Conservation (phyloP, 1,140 invertebrate genomes). For the Tetramorium alpestre region DNA sequence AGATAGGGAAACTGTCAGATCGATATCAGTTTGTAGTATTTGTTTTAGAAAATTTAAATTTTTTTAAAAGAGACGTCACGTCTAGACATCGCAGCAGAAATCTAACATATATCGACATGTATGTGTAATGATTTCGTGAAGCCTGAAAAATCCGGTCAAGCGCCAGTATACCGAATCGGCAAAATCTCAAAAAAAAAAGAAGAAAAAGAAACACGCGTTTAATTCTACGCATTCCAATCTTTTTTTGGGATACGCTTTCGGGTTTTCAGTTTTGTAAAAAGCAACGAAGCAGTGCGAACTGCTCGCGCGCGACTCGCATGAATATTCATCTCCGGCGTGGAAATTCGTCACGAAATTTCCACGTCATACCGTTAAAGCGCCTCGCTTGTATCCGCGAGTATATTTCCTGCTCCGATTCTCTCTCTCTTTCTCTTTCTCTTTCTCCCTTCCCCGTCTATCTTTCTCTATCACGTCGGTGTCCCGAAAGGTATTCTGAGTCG, state of each 20-base stretch:
- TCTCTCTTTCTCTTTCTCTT: constrained; percentile 69
- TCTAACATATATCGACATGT: background rate
- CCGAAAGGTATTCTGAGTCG: constrained; percentile 40
- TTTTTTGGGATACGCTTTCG: background rate
- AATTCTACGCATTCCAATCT: background rate
- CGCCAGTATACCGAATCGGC: background rate
- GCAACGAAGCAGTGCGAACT: constrained; percentile 43
- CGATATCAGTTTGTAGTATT: too few species aligned
- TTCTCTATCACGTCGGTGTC: constrained; percentile 46
- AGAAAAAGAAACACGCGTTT: background rate
- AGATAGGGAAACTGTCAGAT: too few species aligned
- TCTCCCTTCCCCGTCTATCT: background rate
- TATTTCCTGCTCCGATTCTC: constrained; percentile 60
- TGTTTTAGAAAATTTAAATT: background rate
- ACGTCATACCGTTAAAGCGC: constrained; percentile 77
- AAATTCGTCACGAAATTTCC: constrained; percentile 82
- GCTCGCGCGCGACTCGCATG: constrained; percentile 79
- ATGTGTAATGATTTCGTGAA: background rate
- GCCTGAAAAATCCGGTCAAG: background rate
- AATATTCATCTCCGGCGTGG: constrained; percentile 81
- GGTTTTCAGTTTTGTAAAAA: constrained; percentile 44
- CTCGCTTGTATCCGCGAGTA: constrained; percentile 65
- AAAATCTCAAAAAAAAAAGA: background rate
- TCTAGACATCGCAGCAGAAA: background rate
- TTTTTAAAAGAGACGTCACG: background rate